A percentile compares a stretch with the other conserved stretches of the same genome.
Conservation (phyloP, 23 tunicate species). For the Ciona savignyi region DNA sequence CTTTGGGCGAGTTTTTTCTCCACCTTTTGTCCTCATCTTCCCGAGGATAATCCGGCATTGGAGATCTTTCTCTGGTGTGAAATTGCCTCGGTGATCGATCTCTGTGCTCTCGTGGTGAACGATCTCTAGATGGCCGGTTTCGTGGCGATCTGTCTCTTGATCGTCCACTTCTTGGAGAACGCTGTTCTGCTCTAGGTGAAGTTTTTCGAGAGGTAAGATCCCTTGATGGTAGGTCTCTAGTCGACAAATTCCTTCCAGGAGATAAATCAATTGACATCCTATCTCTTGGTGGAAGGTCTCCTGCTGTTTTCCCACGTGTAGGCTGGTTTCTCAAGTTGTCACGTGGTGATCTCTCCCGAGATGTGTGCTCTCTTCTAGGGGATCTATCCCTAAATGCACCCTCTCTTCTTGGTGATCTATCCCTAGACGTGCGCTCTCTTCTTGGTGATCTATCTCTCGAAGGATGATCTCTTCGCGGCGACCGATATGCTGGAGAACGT, state of each 20-base stretch:
- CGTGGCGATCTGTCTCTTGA: neutral
- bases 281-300: too few species aligned
- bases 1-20: neutral
- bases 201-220: too few species aligned
- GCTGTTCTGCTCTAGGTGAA: neutral
- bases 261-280: too few species aligned
- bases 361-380: neutral
- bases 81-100: too few species aligned
- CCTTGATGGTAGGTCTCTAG: neutral
- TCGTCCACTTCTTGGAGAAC: neutral
- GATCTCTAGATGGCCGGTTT: neutral
- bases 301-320: too few species aligned
- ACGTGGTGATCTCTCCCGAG: neutral
- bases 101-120: neutral
- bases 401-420: neutral
- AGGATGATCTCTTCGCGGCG: neutral
- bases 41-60: too few species aligned
- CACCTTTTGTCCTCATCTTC: neutral
- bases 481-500: neutral
- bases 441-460: neutral
- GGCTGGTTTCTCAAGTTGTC: too few species aligned
- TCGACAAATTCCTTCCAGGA: neutral
- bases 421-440: neutral
- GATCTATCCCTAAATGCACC: too few species aligned
- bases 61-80: neutral